Conservation (phyloP, 2,797 vertebrate genomes). For the Xyrichtys novacula region DNA sequence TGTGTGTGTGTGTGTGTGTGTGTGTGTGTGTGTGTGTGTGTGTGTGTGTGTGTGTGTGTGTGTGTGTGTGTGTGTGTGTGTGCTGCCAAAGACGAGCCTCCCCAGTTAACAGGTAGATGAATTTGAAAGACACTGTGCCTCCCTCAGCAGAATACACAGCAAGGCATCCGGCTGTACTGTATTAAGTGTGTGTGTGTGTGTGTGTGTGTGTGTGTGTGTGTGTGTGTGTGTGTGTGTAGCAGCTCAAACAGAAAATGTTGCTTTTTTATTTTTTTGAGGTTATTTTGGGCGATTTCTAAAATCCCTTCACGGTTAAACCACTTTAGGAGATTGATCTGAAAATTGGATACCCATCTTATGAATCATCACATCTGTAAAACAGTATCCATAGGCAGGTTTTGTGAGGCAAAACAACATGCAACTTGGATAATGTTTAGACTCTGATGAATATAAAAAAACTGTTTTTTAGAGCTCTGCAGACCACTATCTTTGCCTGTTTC, state of each 20-base stretch:
- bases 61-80: not conserved
- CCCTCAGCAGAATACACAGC: conserved; percentile 53
- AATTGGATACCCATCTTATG: not conserved
- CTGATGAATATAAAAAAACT: not conserved
- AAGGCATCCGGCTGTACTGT: conserved; percentile 15
- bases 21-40: not conserved
- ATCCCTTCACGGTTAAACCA: conserved; percentile 9
- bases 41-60: conserved; percentile 1
- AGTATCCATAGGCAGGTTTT: not conserved
- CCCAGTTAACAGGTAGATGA: conserved; percentile 51
- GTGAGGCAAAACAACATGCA: not conserved
- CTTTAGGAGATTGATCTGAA: not conserved
- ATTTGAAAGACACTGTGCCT: conserved; percentile 41
- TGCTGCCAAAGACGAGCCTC: conserved; percentile 43
- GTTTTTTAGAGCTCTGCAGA: not conserved
- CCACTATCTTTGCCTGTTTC: not conserved
- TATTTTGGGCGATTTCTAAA: not conserved
- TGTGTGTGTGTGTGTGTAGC: too few species aligned
- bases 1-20: conserved; percentile 9
- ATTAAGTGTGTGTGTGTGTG: conserved; percentile 5
- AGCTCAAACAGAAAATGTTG: not conserved
- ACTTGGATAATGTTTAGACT: not conserved
- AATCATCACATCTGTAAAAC: not conserved
- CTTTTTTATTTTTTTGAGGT: not conserved
- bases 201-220: not conserved